These are phyloP conservation scores for Tiphia femorata DNA, from an alignment of 2,888 invertebrate species.

Conservation along the genomic window DNA sequence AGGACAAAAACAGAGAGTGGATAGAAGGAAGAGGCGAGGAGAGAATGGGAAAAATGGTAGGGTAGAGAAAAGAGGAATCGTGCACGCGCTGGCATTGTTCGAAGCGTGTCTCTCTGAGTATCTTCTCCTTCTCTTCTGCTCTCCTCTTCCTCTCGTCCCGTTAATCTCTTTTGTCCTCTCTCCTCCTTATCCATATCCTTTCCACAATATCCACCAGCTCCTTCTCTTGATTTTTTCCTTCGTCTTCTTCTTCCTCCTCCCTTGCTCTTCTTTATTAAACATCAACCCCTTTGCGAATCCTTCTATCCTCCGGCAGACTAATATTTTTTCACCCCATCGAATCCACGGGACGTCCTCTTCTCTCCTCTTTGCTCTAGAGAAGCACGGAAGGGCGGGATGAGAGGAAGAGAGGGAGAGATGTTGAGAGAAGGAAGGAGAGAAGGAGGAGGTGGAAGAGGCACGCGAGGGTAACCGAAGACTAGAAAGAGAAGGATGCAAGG, in stretches of 20 bases:
- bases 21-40: slow-evolving; percentile 18
- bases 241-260: neutral
- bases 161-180: slow-evolving; percentile 23
- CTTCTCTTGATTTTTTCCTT: neutral
- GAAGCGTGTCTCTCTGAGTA: slow-evolving; percentile 62
- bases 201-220: slow-evolving; percentile 7
- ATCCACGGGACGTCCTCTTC: no score
- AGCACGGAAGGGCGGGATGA: neutral
- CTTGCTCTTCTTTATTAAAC: neutral
- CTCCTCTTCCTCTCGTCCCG: slow-evolving; percentile 2
- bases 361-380: neutral
- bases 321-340: no score
- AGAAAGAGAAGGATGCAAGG: slow-evolving; percentile 43
- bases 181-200: slow-evolving; percentile 11
- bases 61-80: slow-evolving; percentile 41
- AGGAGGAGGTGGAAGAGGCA: slow-evolving; percentile 30
- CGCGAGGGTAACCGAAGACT: no score
- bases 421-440: neutral
- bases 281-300: no score
- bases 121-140: slow-evolving; percentile 27
- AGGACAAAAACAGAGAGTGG: slow-evolving; percentile 16
- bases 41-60: slow-evolving; percentile 21
- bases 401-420: slow-evolving; percentile 7
- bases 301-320: no score
- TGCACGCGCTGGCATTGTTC: slow-evolving; percentile 68